Base-by-base conservation (phyloP, 2,113 vertebrate genomes). In the Anas platyrhynchos region DNA sequence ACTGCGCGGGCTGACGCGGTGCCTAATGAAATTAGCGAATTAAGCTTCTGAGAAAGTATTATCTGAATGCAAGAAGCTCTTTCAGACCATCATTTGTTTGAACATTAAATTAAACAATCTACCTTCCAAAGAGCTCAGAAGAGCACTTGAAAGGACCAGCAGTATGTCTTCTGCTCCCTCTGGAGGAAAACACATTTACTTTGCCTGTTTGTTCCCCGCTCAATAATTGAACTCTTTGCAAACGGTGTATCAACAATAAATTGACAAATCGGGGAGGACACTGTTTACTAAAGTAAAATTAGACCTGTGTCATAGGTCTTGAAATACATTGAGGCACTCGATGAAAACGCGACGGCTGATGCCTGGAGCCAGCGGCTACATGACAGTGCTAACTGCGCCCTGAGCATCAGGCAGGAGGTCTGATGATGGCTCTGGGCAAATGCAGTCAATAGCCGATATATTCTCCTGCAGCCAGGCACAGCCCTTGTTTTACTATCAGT, bases 1-100 rank as follows among this genome's bases (percentile, higher is more conserved):
- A 88, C 78, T 3, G 41, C 6, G 1, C 46, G 1, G 34, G 54
- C 88, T 56, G 63, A 88, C 20, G 75, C 32, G 23, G 31, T 58
- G 54, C 76, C 78, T 96, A 84, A 96, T 87, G 81, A 89, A 94
- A 94, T 93, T 90, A 96, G 63, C n/a, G 71, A 96, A 71, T 82
- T 92, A 61, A 89, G 95, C 95, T 96, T 83, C 94, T 93, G 76
- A 55, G 93, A 74, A 67, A n/a, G 84, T 72, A 73, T 94, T 27
- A 63, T 22, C 66, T 0, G 7, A 74, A 93, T 0, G 1, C 25
- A 27, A 18, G 66, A 83, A 95, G 46, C 38, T 34, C 58, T 91
- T 93, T 91, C 68, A 65, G 62, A 13, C 6, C 62, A 61, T 66
- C n/a, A 16, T 93, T 87, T 86, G 32, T 80, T 91, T 77, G 81